Percentiles rank a stretch among this genome's conserved stretches.
These are phyloP conservation scores for Cephus cinctus DNA, from an alignment of 1,140 invertebrate genomes.

Conservation along the genomic window DNA sequence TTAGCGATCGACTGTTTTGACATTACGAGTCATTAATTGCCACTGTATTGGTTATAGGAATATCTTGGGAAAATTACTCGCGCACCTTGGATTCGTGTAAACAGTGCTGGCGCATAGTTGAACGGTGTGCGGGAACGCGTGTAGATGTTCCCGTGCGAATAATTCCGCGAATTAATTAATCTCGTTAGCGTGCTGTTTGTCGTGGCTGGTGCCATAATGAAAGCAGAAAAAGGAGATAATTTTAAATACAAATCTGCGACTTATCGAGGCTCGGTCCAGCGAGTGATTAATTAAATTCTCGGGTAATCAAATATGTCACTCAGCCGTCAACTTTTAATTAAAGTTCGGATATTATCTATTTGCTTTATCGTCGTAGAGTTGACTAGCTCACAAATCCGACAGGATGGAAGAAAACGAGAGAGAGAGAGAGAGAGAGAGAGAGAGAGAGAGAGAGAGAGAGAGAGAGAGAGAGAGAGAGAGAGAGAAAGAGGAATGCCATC, in stretches of 20 bases:
- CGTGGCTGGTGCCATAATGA: slow-evolving; percentile 10
- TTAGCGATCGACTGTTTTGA: too few species aligned
- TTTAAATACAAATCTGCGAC: slow-evolving; percentile 44
- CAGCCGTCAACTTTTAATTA: slow-evolving; percentile 58
- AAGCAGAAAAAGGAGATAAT: slow-evolving; percentile 6
- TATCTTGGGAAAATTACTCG: too few species aligned
- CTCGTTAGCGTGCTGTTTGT: slow-evolving; percentile 15
- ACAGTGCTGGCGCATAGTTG: too few species aligned
- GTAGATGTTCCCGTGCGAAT: not conserved
- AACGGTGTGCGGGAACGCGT: too few species aligned
- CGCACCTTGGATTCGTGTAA: too few species aligned
- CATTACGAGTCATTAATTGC: too few species aligned
- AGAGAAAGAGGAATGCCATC: not conserved
- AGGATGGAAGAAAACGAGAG: slow-evolving; percentile 29
- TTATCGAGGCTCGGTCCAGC: slow-evolving; percentile 36
- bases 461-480: slow-evolving; percentile 8
- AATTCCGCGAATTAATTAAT: slow-evolving; percentile 3
- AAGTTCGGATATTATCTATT: slow-evolving; percentile 58
- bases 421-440: slow-evolving; percentile 26
- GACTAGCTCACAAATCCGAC: slow-evolving; percentile 35
- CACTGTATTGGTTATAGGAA: too few species aligned
- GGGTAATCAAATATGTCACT: slow-evolving; percentile 58
- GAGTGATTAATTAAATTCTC: slow-evolving; percentile 58
- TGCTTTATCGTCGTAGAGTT: slow-evolving; percentile 55
- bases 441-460: slow-evolving; percentile 27